Conservation (phyloP, 2,113 vertebrate genomes). For the Stegastes partitus region DNA sequence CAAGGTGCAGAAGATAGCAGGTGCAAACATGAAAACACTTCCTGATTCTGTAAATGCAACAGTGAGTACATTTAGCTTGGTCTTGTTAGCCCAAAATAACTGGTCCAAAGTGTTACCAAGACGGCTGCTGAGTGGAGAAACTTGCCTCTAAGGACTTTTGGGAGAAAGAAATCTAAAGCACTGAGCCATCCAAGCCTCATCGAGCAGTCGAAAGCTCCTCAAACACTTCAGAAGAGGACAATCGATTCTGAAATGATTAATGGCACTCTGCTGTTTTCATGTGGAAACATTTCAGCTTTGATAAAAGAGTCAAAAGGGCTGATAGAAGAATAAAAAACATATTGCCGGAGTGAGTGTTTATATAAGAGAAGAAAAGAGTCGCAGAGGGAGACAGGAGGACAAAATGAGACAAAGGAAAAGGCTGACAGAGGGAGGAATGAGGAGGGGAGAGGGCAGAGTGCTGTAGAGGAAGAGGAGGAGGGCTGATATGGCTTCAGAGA, state of each 20-base stretch:
- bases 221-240: background rate
- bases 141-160: too few species aligned
- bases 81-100: too few species aligned
- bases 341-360: background rate
- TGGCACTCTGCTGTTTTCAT: background rate
- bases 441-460: constrained; percentile 20
- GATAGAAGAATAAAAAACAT: background rate
- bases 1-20: too few species aligned
- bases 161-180: too few species aligned
- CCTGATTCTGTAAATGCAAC: too few species aligned
- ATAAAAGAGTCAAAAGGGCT: background rate
- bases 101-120: too few species aligned
- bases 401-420: constrained; percentile 14
- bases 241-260: constrained; percentile 23
- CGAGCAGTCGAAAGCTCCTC: constrained; percentile 5
- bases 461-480: constrained; percentile 6
- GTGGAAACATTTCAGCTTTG: constrained; percentile 1
- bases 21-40: too few species aligned
- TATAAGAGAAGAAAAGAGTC: constrained; percentile 1
- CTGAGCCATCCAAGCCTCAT: constrained; percentile 2
- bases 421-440: constrained; percentile 5
- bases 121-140: too few species aligned
- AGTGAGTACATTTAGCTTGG: too few species aligned
- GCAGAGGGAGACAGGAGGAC: background rate
- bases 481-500: constrained; percentile 22